Evolutionary conservation across 2,113 vertebrate species (phyloP).

Genomic region (Actinemys pallida): DNA sequence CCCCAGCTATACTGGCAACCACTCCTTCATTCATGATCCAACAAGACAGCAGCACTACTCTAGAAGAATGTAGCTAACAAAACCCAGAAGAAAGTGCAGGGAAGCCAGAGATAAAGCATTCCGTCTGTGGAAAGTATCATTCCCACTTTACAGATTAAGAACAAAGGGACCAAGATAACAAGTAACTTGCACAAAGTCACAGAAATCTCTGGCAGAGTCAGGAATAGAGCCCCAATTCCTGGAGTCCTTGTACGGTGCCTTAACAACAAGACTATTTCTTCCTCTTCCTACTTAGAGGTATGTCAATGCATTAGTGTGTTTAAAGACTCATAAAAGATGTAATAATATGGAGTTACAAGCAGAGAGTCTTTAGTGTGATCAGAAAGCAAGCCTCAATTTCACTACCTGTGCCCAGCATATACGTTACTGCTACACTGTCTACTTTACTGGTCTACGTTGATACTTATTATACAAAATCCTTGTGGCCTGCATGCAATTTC

Average conservation of each 20-base stretch:
- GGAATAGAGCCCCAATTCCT: conserved; percentile 65
- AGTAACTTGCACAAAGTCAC: conserved; percentile 61
- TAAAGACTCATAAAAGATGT: conserved; percentile 76
- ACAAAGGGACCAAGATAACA: conserved; percentile 66
- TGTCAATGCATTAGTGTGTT: conserved; percentile 74
- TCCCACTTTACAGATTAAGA: conserved; percentile 63
- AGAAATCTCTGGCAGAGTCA: conserved; percentile 69
- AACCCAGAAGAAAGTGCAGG: conserved; percentile 48
- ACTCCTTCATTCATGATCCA: background rate
- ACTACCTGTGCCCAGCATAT: conserved; percentile 74
- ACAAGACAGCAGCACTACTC: background rate
- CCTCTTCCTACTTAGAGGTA: conserved; percentile 73
- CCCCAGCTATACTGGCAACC: background rate
- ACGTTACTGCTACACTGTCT: conserved; percentile 75
- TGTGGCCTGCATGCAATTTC: conserved; percentile 69
- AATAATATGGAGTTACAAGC: conserved; percentile 69
- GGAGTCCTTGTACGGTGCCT: conserved; percentile 68
- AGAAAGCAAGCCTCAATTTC: conserved; percentile 76
- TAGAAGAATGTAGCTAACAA: conserved; percentile 13
- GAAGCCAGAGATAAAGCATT: conserved; percentile 46
- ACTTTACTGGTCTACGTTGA: conserved; percentile 69
- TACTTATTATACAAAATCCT: conserved; percentile 77
- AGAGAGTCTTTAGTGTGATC: conserved; percentile 68
- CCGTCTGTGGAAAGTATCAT: background rate
- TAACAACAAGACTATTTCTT: conserved; percentile 70